Conservation (phyloP, 1,140 invertebrate genomes). For the Lycorma delicatula region DNA sequence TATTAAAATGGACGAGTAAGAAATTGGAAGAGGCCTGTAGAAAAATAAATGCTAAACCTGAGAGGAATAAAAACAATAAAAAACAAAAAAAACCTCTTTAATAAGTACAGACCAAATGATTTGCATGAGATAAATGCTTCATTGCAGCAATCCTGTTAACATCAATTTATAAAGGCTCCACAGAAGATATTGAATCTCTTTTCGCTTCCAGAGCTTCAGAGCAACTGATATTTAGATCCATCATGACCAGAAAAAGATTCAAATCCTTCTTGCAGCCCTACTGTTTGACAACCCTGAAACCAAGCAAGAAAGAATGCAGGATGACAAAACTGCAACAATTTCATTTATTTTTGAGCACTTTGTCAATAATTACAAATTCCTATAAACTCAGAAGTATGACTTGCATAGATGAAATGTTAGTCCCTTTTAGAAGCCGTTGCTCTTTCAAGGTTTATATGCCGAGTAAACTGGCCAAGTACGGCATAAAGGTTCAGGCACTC, state of each 20-base stretch:
- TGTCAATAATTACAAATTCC: slow-evolving; percentile 25
- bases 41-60: neutral
- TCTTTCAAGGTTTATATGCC: slow-evolving; percentile 34
- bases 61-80: neutral
- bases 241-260: slow-evolving; percentile 23
- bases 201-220: slow-evolving; percentile 24
- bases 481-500: neutral
- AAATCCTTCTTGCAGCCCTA: slow-evolving; percentile 17
- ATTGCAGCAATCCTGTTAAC: slow-evolving; percentile 6
- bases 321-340: slow-evolving; percentile 3
- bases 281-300: slow-evolving; percentile 24
- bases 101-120: slow-evolving; percentile 1
- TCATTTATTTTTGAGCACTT: slow-evolving; percentile 16
- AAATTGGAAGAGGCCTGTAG: neutral
- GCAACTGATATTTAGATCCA: slow-evolving; percentile 20
- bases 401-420: slow-evolving; percentile 35
- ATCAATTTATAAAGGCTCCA: slow-evolving; percentile 4
- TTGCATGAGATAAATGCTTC: slow-evolving; percentile 5
- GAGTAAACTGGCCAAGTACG: neutral
- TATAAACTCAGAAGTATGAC: slow-evolving; percentile 27
- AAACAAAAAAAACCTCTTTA: neutral
- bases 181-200: slow-evolving; percentile 2
- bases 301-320: slow-evolving; percentile 23
- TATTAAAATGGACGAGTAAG: slow-evolving; percentile 9
- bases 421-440: slow-evolving; percentile 33